Evolutionary conservation across 2,888 invertebrate genomes (phyloP), one percentile per base, ranked within the genome.

Genomic region (Amblyteles armatorius): DNA sequence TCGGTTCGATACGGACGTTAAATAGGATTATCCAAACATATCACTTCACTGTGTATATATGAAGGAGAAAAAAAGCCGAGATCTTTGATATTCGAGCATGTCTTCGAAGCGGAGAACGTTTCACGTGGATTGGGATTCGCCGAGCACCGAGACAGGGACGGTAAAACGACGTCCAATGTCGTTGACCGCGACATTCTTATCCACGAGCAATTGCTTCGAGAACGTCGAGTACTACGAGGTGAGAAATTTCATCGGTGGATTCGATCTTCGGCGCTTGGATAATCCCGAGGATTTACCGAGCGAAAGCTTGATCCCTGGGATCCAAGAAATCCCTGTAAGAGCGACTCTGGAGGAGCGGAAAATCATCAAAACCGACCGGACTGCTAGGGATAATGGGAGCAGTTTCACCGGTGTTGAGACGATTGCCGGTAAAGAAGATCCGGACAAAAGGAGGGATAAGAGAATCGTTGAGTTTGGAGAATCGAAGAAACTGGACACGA

Each of bases 81-180:
- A 71, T 50, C 48, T 50, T 5, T 55, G 76, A 72, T 79, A 72
- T 19, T 13, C 19, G 63, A 86, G 33, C 71, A 90, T 90, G 90
- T 81, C 87, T 57, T 86, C 89, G 22, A 91, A 90, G 68, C 89
- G 92, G 78, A 87, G 90, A 65, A 92, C 91, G 2, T 92, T 91
- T 57, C 91, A 91, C 93, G 93, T 96, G 87, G 97, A 97, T 92
- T 97, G 97, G 96, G 97, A 97, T 92, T 96, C 96, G 33, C 96
- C 96, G 52, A 96, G 96, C 33, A 94, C 95, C 44, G 95, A 95
- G 91, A 97, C 97, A 0, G 97, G 97, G 16, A 97, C 97, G 1
- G 96, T 97, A 3, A 97, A 96, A 91, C 94, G 96, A 87, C 94
- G 96, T 87, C 95, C 96, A 77, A 94, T 95, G 44, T 96, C 96